A percentile compares a stretch with the other conserved stretches of the same genome.
These are phyloP conservation scores for Euwallacea similis DNA, from an alignment of 1,140 invertebrate genomes.

Conservation along the genomic window DNA sequence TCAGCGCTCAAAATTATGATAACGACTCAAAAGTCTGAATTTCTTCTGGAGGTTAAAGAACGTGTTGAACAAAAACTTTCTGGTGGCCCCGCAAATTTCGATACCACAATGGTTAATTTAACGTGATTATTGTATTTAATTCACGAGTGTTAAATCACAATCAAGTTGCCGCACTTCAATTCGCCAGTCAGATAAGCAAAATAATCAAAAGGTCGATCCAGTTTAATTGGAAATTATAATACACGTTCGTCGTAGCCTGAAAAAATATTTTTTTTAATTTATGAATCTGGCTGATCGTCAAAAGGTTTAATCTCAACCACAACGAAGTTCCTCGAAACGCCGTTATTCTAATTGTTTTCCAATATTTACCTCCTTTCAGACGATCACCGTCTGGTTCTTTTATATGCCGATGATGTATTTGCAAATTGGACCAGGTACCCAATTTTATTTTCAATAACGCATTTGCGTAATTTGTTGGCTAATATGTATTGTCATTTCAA, in stretches of 20 bases:
- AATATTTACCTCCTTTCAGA: constrained; percentile 18
- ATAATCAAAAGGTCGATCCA: constrained; percentile 19
- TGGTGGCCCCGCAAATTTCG: too few species aligned
- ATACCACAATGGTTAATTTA: too few species aligned
- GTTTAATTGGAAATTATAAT: constrained; percentile 4
- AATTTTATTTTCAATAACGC: too few species aligned
- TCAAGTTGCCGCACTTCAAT: constrained; percentile 4
- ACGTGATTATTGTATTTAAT: not conserved
- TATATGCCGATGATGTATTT: constrained; percentile 1
- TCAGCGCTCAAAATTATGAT: too few species aligned
- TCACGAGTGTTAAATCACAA: constrained; percentile 6
- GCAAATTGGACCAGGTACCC: not conserved
- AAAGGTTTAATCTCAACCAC: constrained; percentile 8
- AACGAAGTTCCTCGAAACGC: constrained; percentile 11
- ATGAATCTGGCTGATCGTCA: not conserved
- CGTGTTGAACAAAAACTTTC: too few species aligned
- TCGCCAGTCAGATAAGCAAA: constrained; percentile 3
- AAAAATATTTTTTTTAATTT: constrained; percentile 13
- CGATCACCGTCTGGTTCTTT: not conserved
- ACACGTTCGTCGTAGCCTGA: not conserved
- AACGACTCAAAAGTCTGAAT: too few species aligned
- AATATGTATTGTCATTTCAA: too few species aligned
- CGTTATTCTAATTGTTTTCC: constrained; percentile 33
- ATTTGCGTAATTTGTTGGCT: too few species aligned
- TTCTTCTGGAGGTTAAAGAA: too few species aligned